Conservation (phyloP, 2,888 invertebrate species). For the Eubasilissa splendida region DNA sequence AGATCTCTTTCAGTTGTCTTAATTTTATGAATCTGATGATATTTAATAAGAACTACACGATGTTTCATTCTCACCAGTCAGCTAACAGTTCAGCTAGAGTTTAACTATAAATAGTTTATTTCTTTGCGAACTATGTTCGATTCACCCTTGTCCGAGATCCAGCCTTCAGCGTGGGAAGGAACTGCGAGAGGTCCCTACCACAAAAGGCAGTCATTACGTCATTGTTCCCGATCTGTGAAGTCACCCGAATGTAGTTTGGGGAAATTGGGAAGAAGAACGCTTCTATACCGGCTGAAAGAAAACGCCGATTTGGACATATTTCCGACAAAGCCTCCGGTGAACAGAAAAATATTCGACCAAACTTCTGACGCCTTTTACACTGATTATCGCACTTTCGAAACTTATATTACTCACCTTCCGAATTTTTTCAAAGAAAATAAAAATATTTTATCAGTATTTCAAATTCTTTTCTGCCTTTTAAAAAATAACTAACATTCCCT, state of each 20-base stretch:
- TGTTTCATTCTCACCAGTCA: too few species aligned
- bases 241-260: constrained; percentile 5
- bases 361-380: not conserved
- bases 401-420: too few species aligned
- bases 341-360: not conserved
- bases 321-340: constrained; percentile 3
- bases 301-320: constrained; percentile 26
- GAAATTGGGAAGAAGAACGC: constrained; percentile 1
- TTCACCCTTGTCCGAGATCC: too few species aligned
- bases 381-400: not conserved
- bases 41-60: too few species aligned
- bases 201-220: constrained; percentile 14
- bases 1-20: too few species aligned
- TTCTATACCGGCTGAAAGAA: constrained; percentile 26
- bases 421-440: too few species aligned
- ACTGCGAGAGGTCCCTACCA: not conserved
- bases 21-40: too few species aligned
- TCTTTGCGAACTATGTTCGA: too few species aligned
- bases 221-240: constrained; percentile 33
- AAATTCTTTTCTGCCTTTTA: too few species aligned
- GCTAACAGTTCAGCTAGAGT: too few species aligned
- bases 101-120: not conserved
- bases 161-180: not conserved
- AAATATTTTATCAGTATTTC: too few species aligned
- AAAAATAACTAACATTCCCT: too few species aligned